Percentiles rank a stretch among this genome's conserved stretches.
Conservation (phyloP, 2,797 vertebrate species). For the Danio choprae region DNA sequence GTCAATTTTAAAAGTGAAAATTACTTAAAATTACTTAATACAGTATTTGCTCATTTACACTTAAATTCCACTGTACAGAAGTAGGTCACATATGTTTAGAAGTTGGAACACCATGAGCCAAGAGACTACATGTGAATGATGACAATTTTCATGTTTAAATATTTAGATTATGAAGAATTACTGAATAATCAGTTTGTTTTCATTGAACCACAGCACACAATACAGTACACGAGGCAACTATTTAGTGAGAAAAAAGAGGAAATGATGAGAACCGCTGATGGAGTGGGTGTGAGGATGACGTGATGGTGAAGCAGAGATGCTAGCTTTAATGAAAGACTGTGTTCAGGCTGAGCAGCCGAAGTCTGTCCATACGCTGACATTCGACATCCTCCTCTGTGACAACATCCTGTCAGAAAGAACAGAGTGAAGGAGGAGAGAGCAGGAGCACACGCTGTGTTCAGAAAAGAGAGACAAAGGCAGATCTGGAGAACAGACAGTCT, state of each 20-base stretch:
- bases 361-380: slow-evolving; percentile 55
- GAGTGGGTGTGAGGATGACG: slow-evolving; percentile 48
- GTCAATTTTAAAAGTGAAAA: too few relatives aligned
- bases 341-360: slow-evolving; percentile 44
- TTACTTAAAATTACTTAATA: too few relatives aligned
- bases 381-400: slow-evolving; percentile 58
- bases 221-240: not conserved
- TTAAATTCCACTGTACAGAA: too few relatives aligned
- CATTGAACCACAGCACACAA: not conserved
- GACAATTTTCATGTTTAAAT: not conserved
- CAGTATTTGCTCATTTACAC: too few relatives aligned
- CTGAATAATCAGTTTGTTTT: not conserved
- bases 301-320: slow-evolving; percentile 41
- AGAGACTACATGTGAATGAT: not conserved
- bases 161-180: not conserved
- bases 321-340: slow-evolving; percentile 60
- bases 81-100: too few relatives aligned
- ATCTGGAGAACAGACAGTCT: slow-evolving; percentile 26
- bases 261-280: slow-evolving; percentile 1
- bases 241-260: not conserved
- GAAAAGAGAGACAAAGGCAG: slow-evolving; percentile 25
- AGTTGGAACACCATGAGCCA: not conserved
- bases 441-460: slow-evolving; percentile 30
- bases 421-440: slow-evolving; percentile 34
- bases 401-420: slow-evolving; percentile 57